Conservation (phyloP, 2,797 vertebrate genomes). For the Coendou prehensilis region DNA sequence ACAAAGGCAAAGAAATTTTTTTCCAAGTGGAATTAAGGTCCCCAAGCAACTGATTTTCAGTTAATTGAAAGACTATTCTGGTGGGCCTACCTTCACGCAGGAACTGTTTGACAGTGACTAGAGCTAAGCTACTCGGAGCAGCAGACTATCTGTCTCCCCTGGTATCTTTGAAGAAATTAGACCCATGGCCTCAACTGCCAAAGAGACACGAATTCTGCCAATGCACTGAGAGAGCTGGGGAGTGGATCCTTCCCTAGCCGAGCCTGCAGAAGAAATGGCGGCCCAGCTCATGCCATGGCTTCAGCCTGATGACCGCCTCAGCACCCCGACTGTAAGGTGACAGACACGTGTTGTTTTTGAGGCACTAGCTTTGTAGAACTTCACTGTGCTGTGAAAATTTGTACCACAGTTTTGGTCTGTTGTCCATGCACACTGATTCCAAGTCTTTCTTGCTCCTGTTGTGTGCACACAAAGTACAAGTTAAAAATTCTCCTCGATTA, state of each 20-base stretch:
- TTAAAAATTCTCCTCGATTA: neutral
- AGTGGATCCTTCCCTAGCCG: rapidly evolving
- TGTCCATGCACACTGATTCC: neutral
- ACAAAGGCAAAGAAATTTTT: neutral
- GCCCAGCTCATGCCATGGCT: neutral
- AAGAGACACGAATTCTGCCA: neutral
- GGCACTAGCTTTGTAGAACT: neutral
- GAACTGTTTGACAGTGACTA: neutral
- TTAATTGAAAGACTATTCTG: neutral
- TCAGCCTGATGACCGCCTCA: neutral
- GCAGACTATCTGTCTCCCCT: too few relatives aligned
- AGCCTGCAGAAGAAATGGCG: neutral
- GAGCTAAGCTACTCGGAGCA: neutral
- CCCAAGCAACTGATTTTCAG: neutral
- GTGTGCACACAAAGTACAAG: neutral
- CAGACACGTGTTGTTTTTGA: neutral
- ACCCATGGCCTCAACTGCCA: neutral
- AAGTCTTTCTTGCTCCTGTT: neutral
- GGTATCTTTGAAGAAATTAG: neutral
- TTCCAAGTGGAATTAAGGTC: neutral
- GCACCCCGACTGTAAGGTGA: neutral
- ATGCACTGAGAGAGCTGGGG: neutral
- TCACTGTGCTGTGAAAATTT: neutral
- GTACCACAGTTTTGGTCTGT: neutral
- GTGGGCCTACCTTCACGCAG: neutral